phyloP scores from a whole-genome alignment of 2,113 vertebrate species.

The Trogon melanurus region DNA sequence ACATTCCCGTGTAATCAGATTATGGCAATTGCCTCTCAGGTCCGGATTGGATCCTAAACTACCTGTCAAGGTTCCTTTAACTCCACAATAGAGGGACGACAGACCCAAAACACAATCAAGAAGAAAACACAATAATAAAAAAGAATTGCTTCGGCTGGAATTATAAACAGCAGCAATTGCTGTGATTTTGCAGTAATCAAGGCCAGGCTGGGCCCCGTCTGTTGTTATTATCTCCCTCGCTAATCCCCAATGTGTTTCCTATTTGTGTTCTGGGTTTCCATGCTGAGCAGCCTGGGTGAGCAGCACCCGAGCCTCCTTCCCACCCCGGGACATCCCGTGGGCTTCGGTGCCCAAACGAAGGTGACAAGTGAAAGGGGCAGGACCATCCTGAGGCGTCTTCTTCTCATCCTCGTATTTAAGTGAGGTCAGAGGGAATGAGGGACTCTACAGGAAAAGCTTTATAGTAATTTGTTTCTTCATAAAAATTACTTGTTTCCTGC shows the following conservation, averaged over 20 bases:
- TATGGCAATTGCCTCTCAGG: background rate
- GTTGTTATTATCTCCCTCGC: constrained; percentile 55
- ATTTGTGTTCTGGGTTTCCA: constrained; percentile 52
- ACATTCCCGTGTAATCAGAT: constrained; percentile 11
- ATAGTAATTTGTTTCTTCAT: background rate
- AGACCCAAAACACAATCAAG: constrained; percentile 37
- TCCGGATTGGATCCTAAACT: constrained; percentile 6
- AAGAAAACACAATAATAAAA: constrained; percentile 17
- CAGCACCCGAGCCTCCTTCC: background rate
- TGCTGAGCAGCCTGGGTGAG: background rate
- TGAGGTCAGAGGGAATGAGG: background rate
- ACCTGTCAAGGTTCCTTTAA: constrained; percentile 30
- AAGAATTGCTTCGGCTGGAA: constrained; percentile 39
- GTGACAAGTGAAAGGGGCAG: background rate
- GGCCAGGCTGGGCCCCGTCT: constrained; percentile 47
- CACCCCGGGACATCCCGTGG: background rate
- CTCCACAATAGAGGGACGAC: background rate
- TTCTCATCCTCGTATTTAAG: background rate
- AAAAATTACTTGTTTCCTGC: background rate
- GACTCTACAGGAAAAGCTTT: background rate
- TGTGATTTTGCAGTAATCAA: constrained; percentile 65
- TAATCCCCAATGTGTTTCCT: constrained; percentile 66
- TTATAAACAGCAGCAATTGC: constrained; percentile 59
- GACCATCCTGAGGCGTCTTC: background rate
- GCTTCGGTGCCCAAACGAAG: background rate